Percentiles rank a stretch among this genome's conserved stretches.
Evolutionary conservation across 2,888 invertebrate species (phyloP).

Genomic region (Macaria liturata): DNA sequence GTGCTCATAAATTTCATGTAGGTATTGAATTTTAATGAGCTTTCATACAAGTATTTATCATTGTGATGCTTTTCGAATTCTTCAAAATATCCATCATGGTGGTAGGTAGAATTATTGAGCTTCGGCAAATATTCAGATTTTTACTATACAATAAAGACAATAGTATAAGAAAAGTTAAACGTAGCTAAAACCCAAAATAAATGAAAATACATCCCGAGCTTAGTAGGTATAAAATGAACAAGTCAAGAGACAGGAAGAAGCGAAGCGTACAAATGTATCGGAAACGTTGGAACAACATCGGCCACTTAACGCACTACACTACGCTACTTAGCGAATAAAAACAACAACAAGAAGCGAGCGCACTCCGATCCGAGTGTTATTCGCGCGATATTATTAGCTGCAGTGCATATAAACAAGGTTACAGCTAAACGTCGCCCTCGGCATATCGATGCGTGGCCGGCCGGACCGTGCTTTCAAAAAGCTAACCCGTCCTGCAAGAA

Average conservation of each 20-base stretch:
- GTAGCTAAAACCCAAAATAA: too few species aligned
- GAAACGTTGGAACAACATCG: slow-evolving; percentile 60
- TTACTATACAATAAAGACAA: too few species aligned
- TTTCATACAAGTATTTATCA: slow-evolving; percentile 23
- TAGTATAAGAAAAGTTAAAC: too few species aligned
- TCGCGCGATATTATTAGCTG: slow-evolving; percentile 77
- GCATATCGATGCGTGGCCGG: slow-evolving; percentile 77
- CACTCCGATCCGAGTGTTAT: slow-evolving; percentile 64
- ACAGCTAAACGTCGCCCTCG: slow-evolving; percentile 69
- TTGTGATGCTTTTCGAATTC: slow-evolving; percentile 4
- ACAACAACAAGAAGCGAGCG: slow-evolving; percentile 64
- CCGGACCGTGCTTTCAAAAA: slow-evolving; percentile 72
- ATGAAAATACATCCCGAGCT: too few species aligned
- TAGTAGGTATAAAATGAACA: slow-evolving; percentile 16
- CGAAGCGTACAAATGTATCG: slow-evolving; percentile 56
- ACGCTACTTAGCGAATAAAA: slow-evolving; percentile 57
- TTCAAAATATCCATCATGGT: too few species aligned
- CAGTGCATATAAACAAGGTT: slow-evolving; percentile 79
- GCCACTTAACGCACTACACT: slow-evolving; percentile 57
- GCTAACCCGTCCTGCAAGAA: slow-evolving; percentile 79
- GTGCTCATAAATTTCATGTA: slow-evolving; percentile 33
- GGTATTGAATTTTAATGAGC: slow-evolving; percentile 34
- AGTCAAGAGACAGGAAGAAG: slow-evolving; percentile 50
- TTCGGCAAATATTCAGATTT: too few species aligned
- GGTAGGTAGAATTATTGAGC: too few species aligned